phyloP scores from a whole-genome alignment of 2,113 vertebrate species.

The Morone saxatilis region DNA sequence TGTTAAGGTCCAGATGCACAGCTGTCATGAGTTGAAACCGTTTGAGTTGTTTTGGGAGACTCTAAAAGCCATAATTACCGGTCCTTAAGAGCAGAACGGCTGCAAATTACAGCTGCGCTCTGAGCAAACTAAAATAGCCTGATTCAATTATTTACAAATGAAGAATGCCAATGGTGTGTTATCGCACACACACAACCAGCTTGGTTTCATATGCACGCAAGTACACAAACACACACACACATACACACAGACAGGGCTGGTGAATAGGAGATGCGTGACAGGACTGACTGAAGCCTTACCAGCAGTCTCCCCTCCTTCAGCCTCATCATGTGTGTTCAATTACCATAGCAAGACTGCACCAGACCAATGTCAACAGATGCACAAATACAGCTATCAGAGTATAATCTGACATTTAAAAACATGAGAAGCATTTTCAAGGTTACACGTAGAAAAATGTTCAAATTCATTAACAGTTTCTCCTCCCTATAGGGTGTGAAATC shows the following conservation, averaged over 20 bases:
- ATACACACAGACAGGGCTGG: constrained; percentile 11
- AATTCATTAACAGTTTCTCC: neutral
- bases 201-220: constrained; percentile 23
- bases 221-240: constrained; percentile 13
- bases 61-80: constrained; percentile 78
- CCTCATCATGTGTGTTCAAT: constrained; percentile 78
- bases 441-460: neutral
- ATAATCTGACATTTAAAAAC: constrained; percentile 1
- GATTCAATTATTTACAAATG: constrained; percentile 80
- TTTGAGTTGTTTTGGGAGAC: constrained; percentile 71
- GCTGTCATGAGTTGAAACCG: constrained; percentile 70
- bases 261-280: constrained; percentile 71
- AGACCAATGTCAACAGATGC: constrained; percentile 36
- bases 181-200: constrained; percentile 41
- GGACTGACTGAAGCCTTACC: constrained; percentile 43
- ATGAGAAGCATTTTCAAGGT: constrained; percentile 6
- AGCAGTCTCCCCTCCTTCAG: constrained; percentile 43
- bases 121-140: constrained; percentile 76
- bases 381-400: constrained; percentile 11
- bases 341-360: constrained; percentile 59
- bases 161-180: constrained; percentile 73
- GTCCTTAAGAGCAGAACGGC: constrained; percentile 70
- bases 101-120: constrained; percentile 78
- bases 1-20: constrained; percentile 47
- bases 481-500: constrained; percentile 5